Percentiles rank a stretch among this genome's conserved stretches.
Conservation (phyloP, 2,797 vertebrate genomes). For the Bufotes viridis region DNA sequence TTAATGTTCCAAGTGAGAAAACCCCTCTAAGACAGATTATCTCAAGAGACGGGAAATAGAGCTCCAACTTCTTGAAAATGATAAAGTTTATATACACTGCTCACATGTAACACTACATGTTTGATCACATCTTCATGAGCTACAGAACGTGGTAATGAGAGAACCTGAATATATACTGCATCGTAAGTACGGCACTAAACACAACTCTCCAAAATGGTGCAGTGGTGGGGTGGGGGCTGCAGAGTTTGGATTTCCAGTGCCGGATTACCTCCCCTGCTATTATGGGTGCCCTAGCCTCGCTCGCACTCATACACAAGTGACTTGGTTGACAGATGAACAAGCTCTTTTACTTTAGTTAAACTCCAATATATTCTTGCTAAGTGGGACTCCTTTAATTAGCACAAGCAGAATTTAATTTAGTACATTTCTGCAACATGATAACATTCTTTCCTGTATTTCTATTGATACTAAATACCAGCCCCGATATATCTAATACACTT, state of each 20-base stretch:
- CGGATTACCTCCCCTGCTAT: background rate
- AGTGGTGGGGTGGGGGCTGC: background rate
- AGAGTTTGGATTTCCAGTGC: background rate
- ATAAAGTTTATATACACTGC: background rate
- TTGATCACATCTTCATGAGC: background rate
- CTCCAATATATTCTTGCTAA: constrained; percentile 50
- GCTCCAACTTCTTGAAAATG: no score
- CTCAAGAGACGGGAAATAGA: no score
- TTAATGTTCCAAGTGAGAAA: no score
- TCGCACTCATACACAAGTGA: background rate
- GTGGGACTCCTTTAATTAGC: constrained; percentile 58
- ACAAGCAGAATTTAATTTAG: constrained; percentile 44
- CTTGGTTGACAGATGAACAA: constrained; percentile 19
- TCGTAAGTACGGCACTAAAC: background rate
- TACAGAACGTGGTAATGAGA: background rate
- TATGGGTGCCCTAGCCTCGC: background rate
- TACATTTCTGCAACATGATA: constrained; percentile 51
- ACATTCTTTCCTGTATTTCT: constrained; percentile 61
- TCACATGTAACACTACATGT: background rate
- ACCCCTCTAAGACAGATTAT: no score
- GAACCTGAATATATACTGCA: background rate
- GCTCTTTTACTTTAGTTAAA: constrained; percentile 7
- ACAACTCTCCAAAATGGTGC: background rate
- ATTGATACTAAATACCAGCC: constrained; percentile 61
- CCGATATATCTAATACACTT: constrained; percentile 58